Evolutionary conservation across 2,797 vertebrate genomes (phyloP).

Genomic region (Helicolenus hilgendorfi): DNA sequence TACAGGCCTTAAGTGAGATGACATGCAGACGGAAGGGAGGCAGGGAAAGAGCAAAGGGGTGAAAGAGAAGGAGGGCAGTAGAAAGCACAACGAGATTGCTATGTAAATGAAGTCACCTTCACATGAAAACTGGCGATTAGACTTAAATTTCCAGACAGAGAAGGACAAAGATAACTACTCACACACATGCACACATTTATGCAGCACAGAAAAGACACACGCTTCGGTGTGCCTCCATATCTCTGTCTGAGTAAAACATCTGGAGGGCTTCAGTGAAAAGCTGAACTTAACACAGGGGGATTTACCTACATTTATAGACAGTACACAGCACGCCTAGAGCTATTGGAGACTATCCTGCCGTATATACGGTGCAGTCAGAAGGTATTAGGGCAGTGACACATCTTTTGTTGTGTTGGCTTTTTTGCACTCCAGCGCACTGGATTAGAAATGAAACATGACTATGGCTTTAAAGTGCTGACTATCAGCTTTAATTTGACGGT

Average conservation of each 20-base stretch:
- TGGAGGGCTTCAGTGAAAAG: slow-evolving; percentile 50
- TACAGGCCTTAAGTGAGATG: slow-evolving; percentile 47
- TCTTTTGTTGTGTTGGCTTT: slow-evolving; percentile 27
- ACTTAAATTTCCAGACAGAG: slow-evolving; percentile 72
- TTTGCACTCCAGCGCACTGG: neutral
- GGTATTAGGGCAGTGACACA: slow-evolving; percentile 26
- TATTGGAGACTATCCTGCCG: slow-evolving; percentile 1
- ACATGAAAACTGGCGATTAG: slow-evolving; percentile 68
- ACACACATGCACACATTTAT: neutral
- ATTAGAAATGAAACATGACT: slow-evolving; percentile 36
- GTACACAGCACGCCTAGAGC: slow-evolving; percentile 23
- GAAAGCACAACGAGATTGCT: slow-evolving; percentile 58
- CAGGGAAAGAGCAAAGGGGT: slow-evolving; percentile 28
- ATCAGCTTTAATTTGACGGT: slow-evolving; percentile 19
- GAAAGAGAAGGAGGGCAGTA: slow-evolving; percentile 22
- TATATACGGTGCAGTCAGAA: slow-evolving; percentile 23
- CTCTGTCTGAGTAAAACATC: slow-evolving; percentile 60
- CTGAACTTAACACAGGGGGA: slow-evolving; percentile 44
- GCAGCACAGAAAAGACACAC: slow-evolving; percentile 19
- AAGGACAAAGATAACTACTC: slow-evolving; percentile 76
- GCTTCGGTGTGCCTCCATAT: slow-evolving; percentile 40
- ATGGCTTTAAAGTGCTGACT: slow-evolving; percentile 4
- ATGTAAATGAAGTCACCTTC: slow-evolving; percentile 83
- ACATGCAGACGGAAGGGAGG: slow-evolving; percentile 27
- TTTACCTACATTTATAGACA: slow-evolving; percentile 58